Conservation (phyloP, 2,797 vertebrate species). For the Apodemus agrarius region DNA sequence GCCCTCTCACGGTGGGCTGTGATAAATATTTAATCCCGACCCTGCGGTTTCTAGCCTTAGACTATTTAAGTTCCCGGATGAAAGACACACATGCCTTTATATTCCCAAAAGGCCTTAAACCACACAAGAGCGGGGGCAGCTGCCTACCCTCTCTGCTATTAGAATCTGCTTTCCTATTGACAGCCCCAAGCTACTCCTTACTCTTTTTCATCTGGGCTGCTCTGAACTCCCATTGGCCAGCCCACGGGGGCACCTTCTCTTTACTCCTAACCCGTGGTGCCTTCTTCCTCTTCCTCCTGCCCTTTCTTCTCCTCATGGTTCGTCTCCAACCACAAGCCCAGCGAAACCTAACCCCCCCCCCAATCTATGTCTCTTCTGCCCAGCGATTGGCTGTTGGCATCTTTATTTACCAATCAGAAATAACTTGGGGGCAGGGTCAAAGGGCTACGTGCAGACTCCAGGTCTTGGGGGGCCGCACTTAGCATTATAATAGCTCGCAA, state of each 20-base stretch:
- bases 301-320: not conserved
- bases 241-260: not conserved
- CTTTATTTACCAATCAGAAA: not conserved
- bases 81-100: not conserved
- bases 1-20: not conserved
- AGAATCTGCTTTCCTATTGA: not conserved
- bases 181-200: not conserved
- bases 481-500: not conserved
- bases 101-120: not conserved
- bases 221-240: not conserved
- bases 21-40: not conserved
- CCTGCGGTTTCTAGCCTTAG: not conserved
- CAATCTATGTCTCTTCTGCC: not conserved
- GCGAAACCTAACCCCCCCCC: not conserved
- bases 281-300: not conserved
- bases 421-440: not conserved
- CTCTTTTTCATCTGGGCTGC: not conserved
- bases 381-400: not conserved
- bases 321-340: not conserved
- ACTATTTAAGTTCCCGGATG: not conserved
- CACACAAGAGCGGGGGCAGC: not conserved
- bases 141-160: not conserved
- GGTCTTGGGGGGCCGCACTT: not conserved
- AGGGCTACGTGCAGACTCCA: not conserved
- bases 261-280: not conserved